phyloP scores from a whole-genome alignment of 2,888 invertebrate species.

The Lochmaea crataegi region DNA sequence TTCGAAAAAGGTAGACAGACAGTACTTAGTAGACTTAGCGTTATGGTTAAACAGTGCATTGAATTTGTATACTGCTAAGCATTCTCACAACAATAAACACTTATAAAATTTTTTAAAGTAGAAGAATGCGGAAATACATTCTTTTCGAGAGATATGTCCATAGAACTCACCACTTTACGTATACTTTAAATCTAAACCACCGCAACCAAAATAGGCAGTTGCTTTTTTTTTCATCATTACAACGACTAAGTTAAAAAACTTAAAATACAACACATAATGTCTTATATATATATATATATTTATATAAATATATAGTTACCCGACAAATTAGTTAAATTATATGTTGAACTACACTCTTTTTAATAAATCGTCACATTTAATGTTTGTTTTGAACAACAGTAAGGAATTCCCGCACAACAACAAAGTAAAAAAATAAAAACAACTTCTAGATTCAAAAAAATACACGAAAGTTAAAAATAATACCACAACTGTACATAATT shows the following conservation, averaged over 20 bases:
- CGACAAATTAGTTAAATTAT: constrained; percentile 2
- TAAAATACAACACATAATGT: constrained; percentile 20
- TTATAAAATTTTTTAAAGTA: constrained; percentile 36
- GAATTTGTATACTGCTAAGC: constrained; percentile 51
- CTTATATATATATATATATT: neutral
- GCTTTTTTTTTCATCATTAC: constrained; percentile 22
- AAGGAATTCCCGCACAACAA: neutral
- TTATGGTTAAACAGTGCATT: constrained; percentile 34
- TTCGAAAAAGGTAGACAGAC: constrained; percentile 28
- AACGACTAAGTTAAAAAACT: constrained; percentile 29
- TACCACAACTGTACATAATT: neutral
- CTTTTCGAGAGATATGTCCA: constrained; percentile 31
- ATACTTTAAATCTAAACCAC: constrained; percentile 30
- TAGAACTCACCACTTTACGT: constrained; percentile 33
- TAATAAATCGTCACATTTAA: neutral
- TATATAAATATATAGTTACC: neutral
- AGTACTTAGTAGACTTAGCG: constrained; percentile 33
- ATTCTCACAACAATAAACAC: constrained; percentile 47
- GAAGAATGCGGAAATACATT: constrained; percentile 16
- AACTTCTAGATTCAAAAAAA: neutral
- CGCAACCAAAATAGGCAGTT: constrained; percentile 30
- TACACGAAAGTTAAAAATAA: neutral
- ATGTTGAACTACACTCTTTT: constrained; percentile 1
- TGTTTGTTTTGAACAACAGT: neutral
- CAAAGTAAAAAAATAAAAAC: neutral